These are phyloP conservation scores for Sebastes trivittatus DNA, from an alignment of 2,797 vertebrate genomes.

Conservation along the genomic window DNA sequence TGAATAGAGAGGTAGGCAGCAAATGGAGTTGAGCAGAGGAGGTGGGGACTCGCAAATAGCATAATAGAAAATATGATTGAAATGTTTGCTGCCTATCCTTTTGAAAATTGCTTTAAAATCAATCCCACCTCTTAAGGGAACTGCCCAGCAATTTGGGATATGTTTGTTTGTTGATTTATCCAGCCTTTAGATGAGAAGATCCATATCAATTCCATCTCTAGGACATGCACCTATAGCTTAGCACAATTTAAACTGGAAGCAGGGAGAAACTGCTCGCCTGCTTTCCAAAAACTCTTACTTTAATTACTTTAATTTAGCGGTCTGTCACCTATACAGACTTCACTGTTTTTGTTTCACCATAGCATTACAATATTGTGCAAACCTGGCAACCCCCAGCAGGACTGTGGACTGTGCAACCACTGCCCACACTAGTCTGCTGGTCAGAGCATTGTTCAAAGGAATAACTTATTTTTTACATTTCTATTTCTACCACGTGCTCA, in stretches of 20 bases:
- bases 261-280: not conserved
- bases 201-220: not conserved
- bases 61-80: conserved; percentile 42
- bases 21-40: conserved; percentile 32
- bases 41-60: conserved; percentile 39
- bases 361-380: not conserved
- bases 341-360: not conserved
- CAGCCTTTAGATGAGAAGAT: conserved; percentile 22
- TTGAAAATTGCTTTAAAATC: conserved; percentile 45
- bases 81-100: conserved; percentile 31
- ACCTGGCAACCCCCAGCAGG: not conserved
- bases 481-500: not conserved
- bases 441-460: not conserved
- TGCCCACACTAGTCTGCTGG: not conserved
- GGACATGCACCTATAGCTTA: not conserved
- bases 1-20: conserved; percentile 45
- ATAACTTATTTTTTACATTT: not conserved
- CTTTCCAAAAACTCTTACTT: not conserved
- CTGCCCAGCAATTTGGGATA: conserved; percentile 22
- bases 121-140: conserved; percentile 21
- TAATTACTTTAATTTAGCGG: not conserved
- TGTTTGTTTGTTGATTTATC: conserved; percentile 34
- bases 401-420: not conserved
- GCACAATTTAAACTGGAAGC: not conserved
- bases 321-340: not conserved